Evolutionary conservation across 92 coral and sea anemone species (phyloP).

Genomic region (Parazoanthus swiftii): DNA sequence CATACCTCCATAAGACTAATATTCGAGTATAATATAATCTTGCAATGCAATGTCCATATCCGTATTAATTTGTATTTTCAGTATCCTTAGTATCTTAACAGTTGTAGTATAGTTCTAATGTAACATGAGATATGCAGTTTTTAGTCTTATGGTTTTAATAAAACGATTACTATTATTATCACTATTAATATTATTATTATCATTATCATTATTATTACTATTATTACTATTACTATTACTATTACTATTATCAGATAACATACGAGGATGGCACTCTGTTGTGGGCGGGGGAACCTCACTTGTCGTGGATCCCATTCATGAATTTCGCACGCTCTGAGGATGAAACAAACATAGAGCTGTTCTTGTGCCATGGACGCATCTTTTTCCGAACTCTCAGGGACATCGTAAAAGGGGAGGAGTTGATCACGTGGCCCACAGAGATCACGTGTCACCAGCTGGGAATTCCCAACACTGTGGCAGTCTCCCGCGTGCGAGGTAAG

Average conservation of each 20-base stretch:
- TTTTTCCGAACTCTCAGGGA: conserved; percentile 74
- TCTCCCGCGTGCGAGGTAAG: conserved; percentile 6
- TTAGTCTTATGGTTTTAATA: too few species aligned
- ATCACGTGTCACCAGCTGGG: conserved; percentile 64
- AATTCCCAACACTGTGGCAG: conserved; percentile 49
- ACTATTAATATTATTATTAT: too few species aligned
- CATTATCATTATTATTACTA: too few species aligned
- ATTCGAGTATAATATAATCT: too few species aligned
- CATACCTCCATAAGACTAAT: too few species aligned
- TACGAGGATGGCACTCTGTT: conserved; percentile 79
- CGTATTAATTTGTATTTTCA: too few species aligned
- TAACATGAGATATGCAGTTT: too few species aligned
- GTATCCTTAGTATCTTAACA: too few species aligned
- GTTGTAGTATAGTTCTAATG: too few species aligned
- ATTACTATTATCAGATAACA: conserved; percentile 64
- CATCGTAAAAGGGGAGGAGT: conserved; percentile 83
- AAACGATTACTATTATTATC: too few species aligned
- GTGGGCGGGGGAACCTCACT: conserved; percentile 84
- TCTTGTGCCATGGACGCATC: conserved; percentile 70
- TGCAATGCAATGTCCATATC: too few species aligned
- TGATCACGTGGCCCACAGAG: conserved; percentile 85
- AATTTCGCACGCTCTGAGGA: conserved; percentile 79
- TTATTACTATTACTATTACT: too few species aligned
- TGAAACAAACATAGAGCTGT: conserved; percentile 87
- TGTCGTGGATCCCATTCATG: conserved; percentile 88